A percentile compares a stretch with the other conserved stretches of the same genome.
phyloP scores from a whole-genome alignment of 2,113 vertebrate genomes.

The Ancistrus triradiatus region DNA sequence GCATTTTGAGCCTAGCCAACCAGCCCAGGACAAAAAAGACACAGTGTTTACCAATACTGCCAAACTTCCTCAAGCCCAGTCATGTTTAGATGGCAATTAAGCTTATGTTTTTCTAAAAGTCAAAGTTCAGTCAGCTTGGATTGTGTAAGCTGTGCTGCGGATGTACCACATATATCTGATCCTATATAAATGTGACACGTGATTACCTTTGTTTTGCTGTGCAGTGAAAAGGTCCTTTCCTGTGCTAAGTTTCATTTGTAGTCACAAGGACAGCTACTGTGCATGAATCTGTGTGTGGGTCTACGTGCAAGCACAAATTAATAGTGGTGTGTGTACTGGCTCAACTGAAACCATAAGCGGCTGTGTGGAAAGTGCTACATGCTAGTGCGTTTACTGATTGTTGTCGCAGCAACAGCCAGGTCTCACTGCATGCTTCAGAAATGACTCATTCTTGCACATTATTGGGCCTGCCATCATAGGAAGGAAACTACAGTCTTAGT shows the following conservation, averaged over 20 bases:
- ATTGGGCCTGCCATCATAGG: slow-evolving; percentile 27
- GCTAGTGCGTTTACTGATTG: background rate
- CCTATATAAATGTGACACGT: slow-evolving; percentile 1
- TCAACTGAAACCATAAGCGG: slow-evolving; percentile 7
- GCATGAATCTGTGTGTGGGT: background rate
- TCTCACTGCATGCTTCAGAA: slow-evolving; percentile 14
- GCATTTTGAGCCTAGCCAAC: no score
- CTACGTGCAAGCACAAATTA: background rate
- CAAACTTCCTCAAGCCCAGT: no score
- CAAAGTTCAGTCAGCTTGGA: background rate
- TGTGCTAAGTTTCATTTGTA: slow-evolving; percentile 29
- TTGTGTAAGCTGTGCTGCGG: background rate
- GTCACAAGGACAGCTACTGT: slow-evolving; percentile 25
- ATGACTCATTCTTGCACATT: slow-evolving; percentile 29
- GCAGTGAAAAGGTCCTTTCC: slow-evolving; percentile 28
- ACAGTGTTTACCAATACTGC: background rate
- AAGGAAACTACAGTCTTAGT: slow-evolving; percentile 29
- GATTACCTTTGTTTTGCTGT: slow-evolving; percentile 18
- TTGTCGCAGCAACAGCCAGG: slow-evolving; percentile 19
- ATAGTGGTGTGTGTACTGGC: slow-evolving; percentile 5
- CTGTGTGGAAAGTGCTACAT: slow-evolving; percentile 11
- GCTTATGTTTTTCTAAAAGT: background rate
- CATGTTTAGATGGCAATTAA: background rate
- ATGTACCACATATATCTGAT: background rate
- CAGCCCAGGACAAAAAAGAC: no score